A percentile compares a stretch with the other conserved stretches of the same genome.
These are phyloP conservation scores for Eptesicus fuscus DNA, from an alignment of 2,113 vertebrate species.

Conservation along the genomic window DNA sequence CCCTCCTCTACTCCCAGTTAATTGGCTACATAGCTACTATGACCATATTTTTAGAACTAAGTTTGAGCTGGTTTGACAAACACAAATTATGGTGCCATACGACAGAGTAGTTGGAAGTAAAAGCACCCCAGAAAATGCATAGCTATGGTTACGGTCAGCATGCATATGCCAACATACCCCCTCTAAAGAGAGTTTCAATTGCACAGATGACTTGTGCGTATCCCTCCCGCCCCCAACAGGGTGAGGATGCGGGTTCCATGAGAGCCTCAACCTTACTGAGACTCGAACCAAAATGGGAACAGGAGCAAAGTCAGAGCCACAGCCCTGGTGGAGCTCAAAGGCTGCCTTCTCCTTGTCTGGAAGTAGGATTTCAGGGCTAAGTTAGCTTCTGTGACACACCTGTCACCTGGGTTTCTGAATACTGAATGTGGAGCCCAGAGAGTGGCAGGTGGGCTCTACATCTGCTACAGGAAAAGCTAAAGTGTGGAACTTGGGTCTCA, in stretches of 20 bases:
- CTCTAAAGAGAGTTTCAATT: neutral
- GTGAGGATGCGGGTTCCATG: neutral
- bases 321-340: neutral
- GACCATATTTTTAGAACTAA: neutral
- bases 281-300: neutral
- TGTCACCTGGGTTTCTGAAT: neutral
- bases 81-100: neutral
- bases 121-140: neutral
- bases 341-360: neutral
- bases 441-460: neutral
- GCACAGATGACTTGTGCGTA: neutral
- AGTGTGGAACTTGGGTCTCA: neutral
- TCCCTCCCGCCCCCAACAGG: neutral
- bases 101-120: neutral
- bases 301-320: neutral
- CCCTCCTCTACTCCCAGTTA: neutral
- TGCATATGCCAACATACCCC: neutral
- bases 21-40: neutral
- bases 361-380: neutral
- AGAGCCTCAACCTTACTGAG: neutral
- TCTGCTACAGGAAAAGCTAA: neutral
- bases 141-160: neutral
- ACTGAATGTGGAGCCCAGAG: neutral
- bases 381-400: neutral
- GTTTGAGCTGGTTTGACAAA: neutral